These are phyloP conservation scores for Listronotus oregonensis DNA, from an alignment of 1,140 invertebrate species.

Conservation along the genomic window DNA sequence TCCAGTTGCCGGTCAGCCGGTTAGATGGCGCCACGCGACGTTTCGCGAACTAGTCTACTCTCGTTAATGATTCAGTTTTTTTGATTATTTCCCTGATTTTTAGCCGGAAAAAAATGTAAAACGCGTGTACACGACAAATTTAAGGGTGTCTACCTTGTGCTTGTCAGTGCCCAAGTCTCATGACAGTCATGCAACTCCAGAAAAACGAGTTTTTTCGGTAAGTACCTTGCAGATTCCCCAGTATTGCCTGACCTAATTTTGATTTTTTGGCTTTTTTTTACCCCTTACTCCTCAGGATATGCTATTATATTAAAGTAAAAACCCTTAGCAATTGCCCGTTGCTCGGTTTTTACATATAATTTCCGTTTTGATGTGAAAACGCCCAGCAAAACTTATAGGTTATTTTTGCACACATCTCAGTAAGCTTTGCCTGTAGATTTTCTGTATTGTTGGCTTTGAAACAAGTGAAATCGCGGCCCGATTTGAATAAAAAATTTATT, in stretches of 20 bases:
- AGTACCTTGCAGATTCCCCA: conserved; percentile 17
- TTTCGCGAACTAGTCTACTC: conserved; percentile 10
- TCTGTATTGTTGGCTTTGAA: too few relatives aligned
- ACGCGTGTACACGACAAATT: neutral
- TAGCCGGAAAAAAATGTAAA: conserved; percentile 17
- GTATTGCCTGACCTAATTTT: conserved; percentile 35
- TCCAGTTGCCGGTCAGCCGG: conserved; percentile 12
- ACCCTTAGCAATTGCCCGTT: neutral
- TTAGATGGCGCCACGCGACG: conserved; percentile 29
- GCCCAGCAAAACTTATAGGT: conserved; percentile 28
- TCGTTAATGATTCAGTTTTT: conserved; percentile 19
- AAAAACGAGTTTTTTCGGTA: conserved; percentile 26
- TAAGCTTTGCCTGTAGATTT: too few relatives aligned
- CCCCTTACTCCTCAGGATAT: neutral
- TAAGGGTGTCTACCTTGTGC: neutral
- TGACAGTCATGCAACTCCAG: conserved; percentile 19
- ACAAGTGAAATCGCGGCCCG: too few relatives aligned
- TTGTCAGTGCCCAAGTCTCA: neutral
- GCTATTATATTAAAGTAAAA: neutral
- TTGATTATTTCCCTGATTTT: conserved; percentile 12
- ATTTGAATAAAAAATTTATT: too few relatives aligned
- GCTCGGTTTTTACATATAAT: conserved; percentile 3
- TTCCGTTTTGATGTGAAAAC: conserved; percentile 15
- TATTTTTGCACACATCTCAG: conserved; percentile 34
- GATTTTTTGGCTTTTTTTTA: conserved; percentile 17